Evolutionary conservation across 2,888 invertebrate species (phyloP), one percentile per base, ranked within the genome.

Genomic region (Pollenia labialis): DNA sequence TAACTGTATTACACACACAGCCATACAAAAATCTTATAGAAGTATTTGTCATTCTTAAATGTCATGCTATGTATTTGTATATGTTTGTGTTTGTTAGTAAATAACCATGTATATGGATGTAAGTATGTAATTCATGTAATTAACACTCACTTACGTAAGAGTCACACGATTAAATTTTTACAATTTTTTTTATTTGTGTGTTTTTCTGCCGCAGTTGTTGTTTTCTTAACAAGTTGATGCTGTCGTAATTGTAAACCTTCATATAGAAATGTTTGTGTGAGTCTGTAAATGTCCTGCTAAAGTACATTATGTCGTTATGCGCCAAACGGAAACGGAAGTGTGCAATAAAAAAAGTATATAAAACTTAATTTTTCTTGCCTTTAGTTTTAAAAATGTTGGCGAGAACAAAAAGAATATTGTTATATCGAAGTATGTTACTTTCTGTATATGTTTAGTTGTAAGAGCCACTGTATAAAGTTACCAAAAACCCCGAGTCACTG

Each of bases 281-380:
- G 4, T 74, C 42, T 75, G 52, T 23, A 62, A 71, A 54, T 62
- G 72, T 56, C 18, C 74, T 74, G 60, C 52, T 52, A n/a, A 56
- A 44, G 83, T 81, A 50, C 69, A 84, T 87, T 77, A 81, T 81
- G 83, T 74, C 68, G 81, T 77, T 87, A 83, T 87, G 86, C 83
- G 80, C 52, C 76, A 87, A 85, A 81, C 83, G 86, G 86, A 86
- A 86, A 80, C 86, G 87, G 87, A 84, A 87, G 81, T 87, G 62
- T 81, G 68, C 87, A 87, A 77, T 87, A 77, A 84, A 86, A 80
- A 75, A 81, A 64, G 32, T 32, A 32, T 32, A 64, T 74, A 18
- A 66, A 76, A 50, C 50, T 69, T 81, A 16, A 60, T 46, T 77
- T 66, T 72, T 68, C 69, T 85, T 32, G 32, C 32, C 48, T 46